phyloP scores from a whole-genome alignment of 1,140 invertebrate genomes.

The Cydia strobilella region DNA sequence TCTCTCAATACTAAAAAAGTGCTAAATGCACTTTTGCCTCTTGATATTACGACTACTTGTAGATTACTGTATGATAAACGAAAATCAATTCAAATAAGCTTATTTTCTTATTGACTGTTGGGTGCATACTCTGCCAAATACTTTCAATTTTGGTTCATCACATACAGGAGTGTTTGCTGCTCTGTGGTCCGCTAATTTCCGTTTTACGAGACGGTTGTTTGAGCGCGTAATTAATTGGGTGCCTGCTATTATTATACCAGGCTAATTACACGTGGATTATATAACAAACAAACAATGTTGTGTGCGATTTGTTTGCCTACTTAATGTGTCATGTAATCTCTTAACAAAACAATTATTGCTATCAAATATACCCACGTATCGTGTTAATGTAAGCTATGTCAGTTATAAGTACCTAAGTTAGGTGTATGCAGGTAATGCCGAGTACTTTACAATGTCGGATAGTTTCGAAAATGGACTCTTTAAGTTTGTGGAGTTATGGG shows the following conservation, averaged over 20 bases:
- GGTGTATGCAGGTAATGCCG: no score
- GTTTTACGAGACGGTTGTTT: constrained; percentile 4
- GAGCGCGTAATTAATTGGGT: constrained; percentile 17
- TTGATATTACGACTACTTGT: no score
- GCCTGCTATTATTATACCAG: constrained; percentile 8
- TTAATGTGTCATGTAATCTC: constrained; percentile 11
- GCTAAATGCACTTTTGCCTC: no score
- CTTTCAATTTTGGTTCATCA: neutral
- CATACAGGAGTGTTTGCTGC: neutral
- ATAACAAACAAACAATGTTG: constrained; percentile 18
- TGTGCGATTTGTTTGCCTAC: constrained; percentile 11
- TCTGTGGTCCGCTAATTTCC: constrained; percentile 10
- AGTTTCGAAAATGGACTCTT: no score
- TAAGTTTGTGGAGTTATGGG: no score
- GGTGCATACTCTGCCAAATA: neutral
- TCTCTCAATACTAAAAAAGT: no score
- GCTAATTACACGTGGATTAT: constrained; percentile 17
- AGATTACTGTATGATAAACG: no score
- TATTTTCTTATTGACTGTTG: no score
- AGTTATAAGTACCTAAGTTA: neutral
- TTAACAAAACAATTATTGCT: neutral
- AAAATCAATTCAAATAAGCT: no score
- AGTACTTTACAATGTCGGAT: no score
- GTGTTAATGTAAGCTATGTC: neutral
- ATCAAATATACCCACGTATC: neutral